Evolutionary conservation across 2,797 vertebrate genomes (phyloP), one percentile per base, ranked within the genome.

Genomic region (Perodicticus potto): DNA sequence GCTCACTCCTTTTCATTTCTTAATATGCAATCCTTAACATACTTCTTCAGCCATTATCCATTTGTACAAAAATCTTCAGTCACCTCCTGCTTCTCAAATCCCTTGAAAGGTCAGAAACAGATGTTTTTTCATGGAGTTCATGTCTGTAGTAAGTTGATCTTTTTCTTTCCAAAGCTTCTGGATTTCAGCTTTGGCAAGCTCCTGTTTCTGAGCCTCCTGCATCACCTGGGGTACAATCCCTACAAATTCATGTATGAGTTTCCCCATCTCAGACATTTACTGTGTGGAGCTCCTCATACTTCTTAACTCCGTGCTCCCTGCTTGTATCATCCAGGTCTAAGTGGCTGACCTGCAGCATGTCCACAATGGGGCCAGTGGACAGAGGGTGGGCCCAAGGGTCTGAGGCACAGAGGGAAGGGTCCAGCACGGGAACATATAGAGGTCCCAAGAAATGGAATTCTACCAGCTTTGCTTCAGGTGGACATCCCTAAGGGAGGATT

Each of bases 61-160:
- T 99, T 99, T 99, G 99, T 99, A 95, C 97, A 99, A 96, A 99
- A 99, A 34, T 99, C 99, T 29, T 99, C 99, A 8, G 99, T 96
- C 0, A 98, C 98, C 0, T 99, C 99, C 97, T 99, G 99, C 86
- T 99, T 99, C 93, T 99, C 99, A 97, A 99, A 98, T 81, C 99
- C 98, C 96, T 99, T 99, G 96, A 99, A 99, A 99, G 98, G 0
- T 99, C 99, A 0, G 99, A 99, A 78, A 99, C 99, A 23, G 99
- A 99, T 61, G 98, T 99, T 72, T 99, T 99, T 99, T 99, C 98
- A 98, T 98, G 8, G 98, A 95, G 25, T 98, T 99, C 55, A 99
- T 98, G 88, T 99, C 99, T 88, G 91, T 97, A 91, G 98, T 97
- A 55, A 98, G 93, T 96, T 99, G 99, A 73, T 99, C 98, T 95